Base-by-base conservation (phyloP, 1,140 invertebrate species). In the Ridgeia piscesae region DNA sequence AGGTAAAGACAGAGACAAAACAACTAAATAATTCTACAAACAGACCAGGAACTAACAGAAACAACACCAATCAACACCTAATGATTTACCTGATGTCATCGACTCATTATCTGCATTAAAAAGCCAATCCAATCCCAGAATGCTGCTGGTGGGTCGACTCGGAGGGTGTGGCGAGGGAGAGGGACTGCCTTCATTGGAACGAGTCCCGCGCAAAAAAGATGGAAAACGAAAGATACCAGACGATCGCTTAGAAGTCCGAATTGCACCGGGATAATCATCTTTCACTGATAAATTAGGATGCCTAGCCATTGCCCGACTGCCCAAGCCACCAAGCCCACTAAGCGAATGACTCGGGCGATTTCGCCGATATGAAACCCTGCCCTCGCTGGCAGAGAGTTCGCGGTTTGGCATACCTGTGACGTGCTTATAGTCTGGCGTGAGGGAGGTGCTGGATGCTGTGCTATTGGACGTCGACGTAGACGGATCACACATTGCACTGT, bases 21-120 rank as follows among this genome's bases (percentile, higher is more conserved):
- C 42, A 31, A 31, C 58, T 31, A 77, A 77, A 21, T 77, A 77
- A 77, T 77, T 77, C 58, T 31, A 27, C 58, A 77, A 77, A 77
- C 11, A 1, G 58, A 77, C 58, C 58, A 77, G 11, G 17, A 21
- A 77, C 58, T 77, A 77, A 77, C 17, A 77, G 17, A 21, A 77
- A 77, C 58, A 77, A 77, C 58, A 77, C 58, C 58, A 31, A 77
- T 77, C 17, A 31, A 21, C 11, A 14, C 11, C 89, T 34, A 34
- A 34, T 34, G 27, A 92, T 50, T 89, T 89, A 94, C 93, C 95
- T 92, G 95, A 95, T 88, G 94, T 94, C 17, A 94, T 33, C 14
- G 95, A 95, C 88, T 96, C 95, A 92, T 93, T 95, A 93, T 96
- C 95, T 88, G 94, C 94, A 93, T 94, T 94, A 93, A 96, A 96